Conservation (phyloP, 2,113 vertebrate species). For the Vicugna pacos region DNA sequence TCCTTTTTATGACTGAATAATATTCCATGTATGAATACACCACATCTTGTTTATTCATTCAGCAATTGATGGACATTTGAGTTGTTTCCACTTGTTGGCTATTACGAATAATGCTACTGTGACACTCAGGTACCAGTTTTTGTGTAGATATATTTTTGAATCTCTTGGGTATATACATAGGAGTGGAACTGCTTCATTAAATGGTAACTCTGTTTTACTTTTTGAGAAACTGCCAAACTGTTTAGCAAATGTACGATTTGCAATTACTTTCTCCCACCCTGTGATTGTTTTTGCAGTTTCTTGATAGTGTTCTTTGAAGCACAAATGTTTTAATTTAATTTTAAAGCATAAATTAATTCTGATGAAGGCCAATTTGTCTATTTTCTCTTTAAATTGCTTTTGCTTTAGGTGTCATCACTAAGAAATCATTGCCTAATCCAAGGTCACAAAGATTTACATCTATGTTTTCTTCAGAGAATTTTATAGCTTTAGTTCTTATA, state of each 20-base stretch:
- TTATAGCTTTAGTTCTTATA: constrained; percentile 20
- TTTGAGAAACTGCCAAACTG: not conserved
- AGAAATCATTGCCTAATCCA: not conserved
- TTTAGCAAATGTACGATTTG: constrained; percentile 45
- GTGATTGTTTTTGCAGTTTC: not conserved
- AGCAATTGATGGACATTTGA: not conserved
- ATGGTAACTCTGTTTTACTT: constrained; percentile 23
- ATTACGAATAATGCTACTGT: not conserved
- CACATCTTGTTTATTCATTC: not conserved
- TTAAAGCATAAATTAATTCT: constrained; percentile 28
- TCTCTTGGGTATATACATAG: not conserved
- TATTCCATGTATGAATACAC: not conserved
- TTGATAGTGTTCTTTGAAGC: not conserved
- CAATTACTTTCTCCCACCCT: not conserved
- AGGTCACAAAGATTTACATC: not conserved
- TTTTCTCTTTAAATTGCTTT: constrained; percentile 27
- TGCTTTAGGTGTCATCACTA: not conserved
- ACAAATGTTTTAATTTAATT: constrained; percentile 32
- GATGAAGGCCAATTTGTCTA: not conserved
- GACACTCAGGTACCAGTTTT: not conserved
- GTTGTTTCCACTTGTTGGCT: not conserved
- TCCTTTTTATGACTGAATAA: not conserved
- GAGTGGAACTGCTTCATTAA: not conserved
- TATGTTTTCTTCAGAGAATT: constrained; percentile 27
- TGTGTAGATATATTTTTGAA: not conserved